Conservation (phyloP, 2,797 vertebrate genomes). For the Otolemur crassicaudatus region DNA sequence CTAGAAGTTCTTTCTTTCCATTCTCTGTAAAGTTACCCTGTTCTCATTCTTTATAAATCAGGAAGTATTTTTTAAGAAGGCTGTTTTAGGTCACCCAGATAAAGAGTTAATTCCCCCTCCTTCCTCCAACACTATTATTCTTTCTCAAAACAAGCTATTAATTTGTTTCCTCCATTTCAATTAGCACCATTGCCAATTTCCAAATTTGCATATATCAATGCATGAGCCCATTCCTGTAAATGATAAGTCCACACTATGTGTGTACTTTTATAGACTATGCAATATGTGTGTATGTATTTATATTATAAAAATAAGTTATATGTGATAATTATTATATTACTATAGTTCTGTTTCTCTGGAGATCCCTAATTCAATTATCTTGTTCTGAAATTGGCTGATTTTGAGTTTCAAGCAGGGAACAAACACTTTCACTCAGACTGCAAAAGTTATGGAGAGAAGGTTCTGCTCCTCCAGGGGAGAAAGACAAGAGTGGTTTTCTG, state of each 20-base stretch:
- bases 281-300: too few relatives aligned
- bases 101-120: not conserved
- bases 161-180: not conserved
- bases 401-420: not conserved
- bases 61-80: not conserved
- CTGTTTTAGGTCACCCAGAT: not conserved
- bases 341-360: not conserved
- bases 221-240: not conserved
- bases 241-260: not conserved
- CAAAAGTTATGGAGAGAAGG: not conserved
- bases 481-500: not conserved
- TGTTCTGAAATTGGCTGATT: not conserved
- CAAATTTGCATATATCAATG: fast-evolving
- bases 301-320: not conserved
- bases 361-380: not conserved
- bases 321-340: not conserved
- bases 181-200: not conserved
- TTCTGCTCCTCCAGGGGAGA: not conserved
- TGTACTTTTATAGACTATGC: not conserved
- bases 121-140: not conserved
- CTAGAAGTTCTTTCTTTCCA: not conserved
- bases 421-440: not conserved
- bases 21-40: not conserved
- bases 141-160: not conserved
- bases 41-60: not conserved